Conservation (phyloP, 2,888 invertebrate genomes). For the Nephrotoma appendiculata region DNA sequence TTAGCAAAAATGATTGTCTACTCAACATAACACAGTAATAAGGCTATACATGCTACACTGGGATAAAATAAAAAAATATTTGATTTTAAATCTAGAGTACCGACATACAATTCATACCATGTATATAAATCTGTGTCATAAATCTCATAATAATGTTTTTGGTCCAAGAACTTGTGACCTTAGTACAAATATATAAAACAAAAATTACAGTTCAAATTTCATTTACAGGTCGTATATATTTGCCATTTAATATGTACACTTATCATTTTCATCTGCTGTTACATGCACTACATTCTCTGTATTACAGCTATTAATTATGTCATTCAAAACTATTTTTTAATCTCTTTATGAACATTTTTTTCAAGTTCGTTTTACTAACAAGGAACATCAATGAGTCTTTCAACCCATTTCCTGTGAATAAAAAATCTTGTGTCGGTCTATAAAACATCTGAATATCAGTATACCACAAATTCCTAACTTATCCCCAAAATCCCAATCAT, state of each 20-base stretch:
- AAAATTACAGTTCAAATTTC: background rate
- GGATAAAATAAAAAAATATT: no score
- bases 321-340: background rate
- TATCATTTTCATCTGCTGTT: background rate
- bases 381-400: no score
- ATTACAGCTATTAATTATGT: background rate
- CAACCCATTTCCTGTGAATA: no score
- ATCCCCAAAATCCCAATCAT: background rate
- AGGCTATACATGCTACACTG: no score
- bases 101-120: background rate
- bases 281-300: background rate
- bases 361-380: background rate
- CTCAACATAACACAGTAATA: no score
- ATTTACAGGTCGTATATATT: background rate
- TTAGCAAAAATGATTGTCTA: no score
- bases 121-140: background rate
- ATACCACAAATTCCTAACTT: background rate
- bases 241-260: background rate
- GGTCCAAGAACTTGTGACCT: background rate
- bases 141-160: background rate
- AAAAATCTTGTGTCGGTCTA: no score
- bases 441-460: background rate
- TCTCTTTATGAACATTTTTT: background rate
- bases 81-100: background rate
- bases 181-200: background rate